Evolutionary conservation across 2,113 vertebrate genomes (phyloP).

Genomic region (Embiotoca jacksoni): DNA sequence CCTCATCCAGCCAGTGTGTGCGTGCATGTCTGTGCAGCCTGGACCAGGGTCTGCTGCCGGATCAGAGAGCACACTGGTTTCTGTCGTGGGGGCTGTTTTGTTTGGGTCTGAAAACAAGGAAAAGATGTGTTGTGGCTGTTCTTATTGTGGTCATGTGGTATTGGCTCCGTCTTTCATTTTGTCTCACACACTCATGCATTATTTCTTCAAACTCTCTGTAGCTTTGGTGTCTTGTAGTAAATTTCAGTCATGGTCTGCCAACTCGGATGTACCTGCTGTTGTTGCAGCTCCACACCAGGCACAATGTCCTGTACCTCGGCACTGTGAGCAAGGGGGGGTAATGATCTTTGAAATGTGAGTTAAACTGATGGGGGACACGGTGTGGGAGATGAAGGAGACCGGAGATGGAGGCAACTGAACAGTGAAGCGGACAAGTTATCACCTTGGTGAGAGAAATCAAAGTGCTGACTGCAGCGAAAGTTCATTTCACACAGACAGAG

Average conservation of each 20-base stretch:
- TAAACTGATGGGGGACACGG: neutral
- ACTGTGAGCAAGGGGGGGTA: neutral
- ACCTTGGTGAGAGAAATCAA: constrained; percentile 34
- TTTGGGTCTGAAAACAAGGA: constrained; percentile 24
- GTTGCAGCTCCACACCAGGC: neutral
- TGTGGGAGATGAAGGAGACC: constrained; percentile 17
- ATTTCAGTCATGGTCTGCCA: neutral
- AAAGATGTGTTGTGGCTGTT: constrained; percentile 12
- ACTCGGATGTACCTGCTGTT: neutral
- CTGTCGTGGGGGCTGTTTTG: neutral
- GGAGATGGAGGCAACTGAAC: constrained; percentile 8
- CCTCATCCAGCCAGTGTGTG: neutral
- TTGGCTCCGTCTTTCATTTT: constrained; percentile 18
- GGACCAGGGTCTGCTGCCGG: neutral
- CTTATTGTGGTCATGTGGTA: constrained; percentile 21
- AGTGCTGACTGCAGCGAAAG: constrained; percentile 49
- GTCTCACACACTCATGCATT: neutral
- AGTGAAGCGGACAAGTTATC: constrained; percentile 31
- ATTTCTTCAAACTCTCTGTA: constrained; percentile 2
- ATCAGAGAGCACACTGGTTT: neutral
- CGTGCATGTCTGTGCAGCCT: neutral
- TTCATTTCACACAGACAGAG: neutral
- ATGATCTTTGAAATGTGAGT: constrained; percentile 13
- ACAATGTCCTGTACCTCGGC: neutral
- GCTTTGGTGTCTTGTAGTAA: neutral